A percentile compares a stretch with the other conserved stretches of the same genome.
phyloP scores from a whole-genome alignment of 2,113 vertebrate genomes.

The Andinoacara biseriatus region DNA sequence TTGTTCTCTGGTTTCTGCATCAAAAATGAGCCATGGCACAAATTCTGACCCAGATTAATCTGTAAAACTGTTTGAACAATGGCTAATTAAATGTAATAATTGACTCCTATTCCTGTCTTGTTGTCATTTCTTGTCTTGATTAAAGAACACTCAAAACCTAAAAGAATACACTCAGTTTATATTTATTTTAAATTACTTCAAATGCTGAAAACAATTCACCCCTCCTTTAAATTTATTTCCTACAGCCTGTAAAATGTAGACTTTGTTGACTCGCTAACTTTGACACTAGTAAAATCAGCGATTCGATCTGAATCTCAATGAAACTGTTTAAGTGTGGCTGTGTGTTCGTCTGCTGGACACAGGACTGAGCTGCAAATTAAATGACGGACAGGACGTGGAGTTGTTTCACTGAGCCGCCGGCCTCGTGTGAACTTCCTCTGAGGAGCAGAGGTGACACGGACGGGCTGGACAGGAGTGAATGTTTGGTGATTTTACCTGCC shows the following conservation, averaged over 20 bases:
- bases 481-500: not conserved
- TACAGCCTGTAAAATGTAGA: not conserved
- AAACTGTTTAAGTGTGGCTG: conserved; percentile 48
- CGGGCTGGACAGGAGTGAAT: not conserved
- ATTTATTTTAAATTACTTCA: too few species aligned
- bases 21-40: too few species aligned
- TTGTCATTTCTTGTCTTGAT: too few species aligned
- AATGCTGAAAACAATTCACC: too few species aligned
- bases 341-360: conserved; percentile 53
- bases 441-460: not conserved
- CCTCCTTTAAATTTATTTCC: too few species aligned
- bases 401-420: conserved; percentile 79
- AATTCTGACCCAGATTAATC: too few species aligned
- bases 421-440: conserved; percentile 81
- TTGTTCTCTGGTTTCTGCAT: too few species aligned
- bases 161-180: too few species aligned
- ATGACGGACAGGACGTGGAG: conserved; percentile 23
- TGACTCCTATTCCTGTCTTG: too few species aligned
- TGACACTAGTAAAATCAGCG: not conserved
- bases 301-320: not conserved
- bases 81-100: too few species aligned
- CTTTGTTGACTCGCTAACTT: not conserved
- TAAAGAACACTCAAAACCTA: too few species aligned
- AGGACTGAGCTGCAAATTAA: not conserved
- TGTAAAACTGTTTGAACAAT: too few species aligned